Evolutionary conservation across 2,797 vertebrate genomes (phyloP), one percentile per base, ranked within the genome.

Genomic region (Periparus ater): DNA sequence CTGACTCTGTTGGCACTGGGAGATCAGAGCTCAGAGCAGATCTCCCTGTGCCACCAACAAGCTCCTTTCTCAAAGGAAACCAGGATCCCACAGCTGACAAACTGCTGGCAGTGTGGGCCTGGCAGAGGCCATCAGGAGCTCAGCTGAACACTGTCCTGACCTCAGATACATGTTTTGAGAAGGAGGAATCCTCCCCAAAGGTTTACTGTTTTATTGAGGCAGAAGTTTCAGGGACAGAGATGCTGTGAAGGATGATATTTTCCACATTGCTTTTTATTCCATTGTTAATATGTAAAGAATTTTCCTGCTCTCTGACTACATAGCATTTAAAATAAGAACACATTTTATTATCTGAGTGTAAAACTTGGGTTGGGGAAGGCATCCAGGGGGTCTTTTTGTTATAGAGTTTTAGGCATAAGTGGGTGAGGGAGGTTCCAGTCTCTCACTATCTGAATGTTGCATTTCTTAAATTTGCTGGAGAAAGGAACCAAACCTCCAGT

Each of bases 91-190:
- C 0, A 1, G 27, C 38, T 68, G 45, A 53, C 22, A 60, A 47
- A 68, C 12, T 51, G 0, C 36, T 55, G 40, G 36, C n/a, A 60
- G 29, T 0, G 0, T 1, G 2, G 44, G 51, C 30, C 19, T 51
- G 27, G 23, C 34, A 60, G 18, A 45, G 11, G 25, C n/a, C 20
- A 17, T 45, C 45, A 62, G 66, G 21, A 71, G 27, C 44, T 82
- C 67, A 68, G 22, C 17, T 84, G 29, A 81, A 48, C 17, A 29
- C 34, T 1, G 0, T 44, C n/a, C 32, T 77, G 23, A 38, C 11
- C 38, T 79, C 65, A 82, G 44, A 85, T 10, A 25, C 0, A 4
- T 1, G 2, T 12, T 6, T 25, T 2, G 1, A 62, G 32, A 54
- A 72, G 45, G 9, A 94, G 17, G 23, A 76, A 51, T 50, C n/a